Conservation (phyloP, 2,113 vertebrate species). For the Ellobius talpinus region DNA sequence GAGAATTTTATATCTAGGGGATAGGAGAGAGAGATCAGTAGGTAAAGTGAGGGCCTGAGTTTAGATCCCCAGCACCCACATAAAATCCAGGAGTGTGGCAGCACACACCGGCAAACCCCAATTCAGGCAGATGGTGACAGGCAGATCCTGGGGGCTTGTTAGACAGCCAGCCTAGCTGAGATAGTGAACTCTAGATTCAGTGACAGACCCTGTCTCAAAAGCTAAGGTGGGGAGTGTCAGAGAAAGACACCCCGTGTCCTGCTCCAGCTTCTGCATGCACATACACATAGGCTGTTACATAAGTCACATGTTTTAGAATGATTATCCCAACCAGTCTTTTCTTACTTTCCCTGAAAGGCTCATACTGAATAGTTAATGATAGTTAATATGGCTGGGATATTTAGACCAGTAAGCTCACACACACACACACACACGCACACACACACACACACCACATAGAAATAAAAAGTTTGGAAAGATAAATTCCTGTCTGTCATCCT, state of each 20-base stretch:
- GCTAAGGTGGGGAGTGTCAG: neutral
- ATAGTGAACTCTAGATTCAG: neutral
- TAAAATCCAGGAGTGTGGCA: neutral
- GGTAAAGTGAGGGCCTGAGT: neutral
- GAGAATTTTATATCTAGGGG: neutral
- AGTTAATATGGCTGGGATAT: neutral
- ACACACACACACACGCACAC: neutral
- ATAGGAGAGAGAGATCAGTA: neutral
- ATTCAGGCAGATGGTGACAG: no score
- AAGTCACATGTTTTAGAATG: conserved; percentile 3
- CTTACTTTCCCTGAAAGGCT: neutral
- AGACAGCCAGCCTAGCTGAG: neutral
- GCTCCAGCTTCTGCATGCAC: neutral
- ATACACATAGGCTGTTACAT: neutral
- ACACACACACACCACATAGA: neutral
- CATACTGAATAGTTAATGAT: neutral
- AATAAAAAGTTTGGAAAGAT: neutral
- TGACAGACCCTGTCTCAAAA: neutral
- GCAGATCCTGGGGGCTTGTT: neutral
- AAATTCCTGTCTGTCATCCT: neutral
- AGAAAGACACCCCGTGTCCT: neutral
- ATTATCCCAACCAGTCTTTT: neutral
- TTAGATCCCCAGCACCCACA: no score
- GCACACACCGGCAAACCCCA: neutral
- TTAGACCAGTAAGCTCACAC: neutral